Evolutionary conservation across 2,797 vertebrate genomes (phyloP).

Genomic region (Acrossocheilus fasciatus): DNA sequence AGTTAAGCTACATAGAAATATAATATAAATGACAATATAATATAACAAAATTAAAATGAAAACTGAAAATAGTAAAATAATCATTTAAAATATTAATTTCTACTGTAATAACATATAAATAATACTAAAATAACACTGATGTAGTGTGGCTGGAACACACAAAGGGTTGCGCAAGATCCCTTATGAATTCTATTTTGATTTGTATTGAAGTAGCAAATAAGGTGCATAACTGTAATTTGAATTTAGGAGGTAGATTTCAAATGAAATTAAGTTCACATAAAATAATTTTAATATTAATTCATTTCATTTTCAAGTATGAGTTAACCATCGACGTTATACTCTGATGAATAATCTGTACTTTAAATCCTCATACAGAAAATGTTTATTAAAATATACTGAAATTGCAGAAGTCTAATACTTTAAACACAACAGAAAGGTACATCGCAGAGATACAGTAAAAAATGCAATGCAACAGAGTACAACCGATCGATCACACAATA

Average conservation of each 20-base stretch:
- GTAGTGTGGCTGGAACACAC: neutral
- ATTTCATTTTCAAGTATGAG: neutral
- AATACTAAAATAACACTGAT: neutral
- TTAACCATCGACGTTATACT: too few species aligned
- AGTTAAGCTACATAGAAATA: neutral
- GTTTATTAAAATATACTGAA: neutral
- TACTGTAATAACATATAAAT: neutral
- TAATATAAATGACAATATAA: too few species aligned
- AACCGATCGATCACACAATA: neutral
- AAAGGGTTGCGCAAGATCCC: neutral
- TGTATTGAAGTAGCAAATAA: neutral
- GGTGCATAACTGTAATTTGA: neutral
- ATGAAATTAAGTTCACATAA: neutral
- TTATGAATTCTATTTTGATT: neutral
- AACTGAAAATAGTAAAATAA: neutral
- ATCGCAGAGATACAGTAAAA: neutral
- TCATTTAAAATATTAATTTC: neutral
- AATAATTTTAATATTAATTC: neutral
- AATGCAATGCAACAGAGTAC: neutral
- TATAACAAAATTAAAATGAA: neutral
- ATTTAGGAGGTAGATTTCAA: neutral
- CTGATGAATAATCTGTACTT: neutral
- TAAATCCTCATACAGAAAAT: too few species aligned
- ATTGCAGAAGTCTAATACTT: neutral
- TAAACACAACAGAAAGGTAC: neutral